A percentile compares a stretch with the other conserved stretches of the same genome.
These are phyloP conservation scores for Phyllostomus discolor DNA, from an alignment of 2,113 vertebrate species.

Conservation along the genomic window DNA sequence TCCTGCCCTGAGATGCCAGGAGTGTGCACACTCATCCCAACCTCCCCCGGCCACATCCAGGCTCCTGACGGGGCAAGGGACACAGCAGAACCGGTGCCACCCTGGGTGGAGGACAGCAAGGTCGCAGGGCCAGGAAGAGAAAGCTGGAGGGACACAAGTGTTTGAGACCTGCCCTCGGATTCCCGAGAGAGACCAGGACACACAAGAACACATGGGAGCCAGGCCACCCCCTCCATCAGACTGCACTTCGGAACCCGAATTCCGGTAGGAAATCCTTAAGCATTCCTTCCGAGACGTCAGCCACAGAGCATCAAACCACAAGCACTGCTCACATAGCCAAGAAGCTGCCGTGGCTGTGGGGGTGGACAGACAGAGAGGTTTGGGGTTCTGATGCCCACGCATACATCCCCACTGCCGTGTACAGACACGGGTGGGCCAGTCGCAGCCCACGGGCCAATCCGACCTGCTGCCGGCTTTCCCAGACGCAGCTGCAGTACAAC, in stretches of 20 bases:
- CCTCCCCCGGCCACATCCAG: neutral
- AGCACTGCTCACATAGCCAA: accelerated
- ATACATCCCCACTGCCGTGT: accelerated
- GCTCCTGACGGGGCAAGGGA: neutral
- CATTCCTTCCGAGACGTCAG: neutral
- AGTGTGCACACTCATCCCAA: neutral
- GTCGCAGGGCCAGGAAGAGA: neutral
- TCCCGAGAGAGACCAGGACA: neutral
- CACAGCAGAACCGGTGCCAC: neutral
- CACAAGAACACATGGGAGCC: neutral
- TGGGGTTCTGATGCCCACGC: neutral
- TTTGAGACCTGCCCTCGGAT: neutral
- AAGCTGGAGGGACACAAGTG: neutral
- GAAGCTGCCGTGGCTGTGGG: accelerated
- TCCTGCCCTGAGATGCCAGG: neutral
- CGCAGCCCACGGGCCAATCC: neutral
- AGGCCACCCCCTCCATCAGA: neutral
- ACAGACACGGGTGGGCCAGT: neutral
- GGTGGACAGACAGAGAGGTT: neutral
- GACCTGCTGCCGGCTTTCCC: neutral
- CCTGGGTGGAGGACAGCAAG: neutral
- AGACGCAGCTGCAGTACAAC: neutral
- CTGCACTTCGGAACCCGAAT: neutral
- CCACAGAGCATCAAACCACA: neutral
- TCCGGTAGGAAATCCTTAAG: neutral